Conservation (phyloP, 2,113 vertebrate species). For the Tyto alba region DNA sequence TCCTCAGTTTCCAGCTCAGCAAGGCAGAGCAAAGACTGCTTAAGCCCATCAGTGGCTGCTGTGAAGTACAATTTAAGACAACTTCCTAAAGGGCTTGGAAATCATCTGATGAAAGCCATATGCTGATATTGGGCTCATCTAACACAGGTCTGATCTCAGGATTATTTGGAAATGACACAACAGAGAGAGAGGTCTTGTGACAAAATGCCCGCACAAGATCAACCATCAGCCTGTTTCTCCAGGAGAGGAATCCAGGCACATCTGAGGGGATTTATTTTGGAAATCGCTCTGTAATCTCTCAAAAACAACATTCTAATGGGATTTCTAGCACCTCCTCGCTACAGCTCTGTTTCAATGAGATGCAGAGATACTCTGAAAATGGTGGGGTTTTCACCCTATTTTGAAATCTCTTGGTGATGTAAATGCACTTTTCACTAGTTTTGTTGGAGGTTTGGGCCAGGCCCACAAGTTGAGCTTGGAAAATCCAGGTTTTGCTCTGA, state of each 20-base stretch:
- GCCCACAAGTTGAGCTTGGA: background rate
- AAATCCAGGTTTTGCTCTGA: background rate
- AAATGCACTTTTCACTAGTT: background rate
- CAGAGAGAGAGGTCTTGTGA: background rate
- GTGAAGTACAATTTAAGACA: background rate
- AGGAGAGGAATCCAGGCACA: background rate
- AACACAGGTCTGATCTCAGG: background rate
- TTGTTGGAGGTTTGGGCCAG: background rate
- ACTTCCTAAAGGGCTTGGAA: background rate
- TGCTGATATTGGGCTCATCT: background rate
- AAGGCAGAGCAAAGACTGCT: background rate
- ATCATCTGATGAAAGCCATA: conserved; percentile 44
- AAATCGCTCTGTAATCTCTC: background rate
- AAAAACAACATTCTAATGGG: background rate
- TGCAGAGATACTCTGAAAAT: background rate
- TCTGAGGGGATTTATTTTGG: background rate
- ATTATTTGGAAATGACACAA: background rate
- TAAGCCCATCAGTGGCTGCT: background rate
- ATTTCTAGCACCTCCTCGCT: background rate
- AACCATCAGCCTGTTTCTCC: background rate
- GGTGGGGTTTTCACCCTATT: background rate
- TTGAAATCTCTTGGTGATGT: background rate
- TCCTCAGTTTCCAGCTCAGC: background rate
- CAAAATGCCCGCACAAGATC: conserved; percentile 14
- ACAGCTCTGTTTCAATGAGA: background rate